Conservation (phyloP, 2,113 vertebrate species). For the Capreolus pygargus region DNA sequence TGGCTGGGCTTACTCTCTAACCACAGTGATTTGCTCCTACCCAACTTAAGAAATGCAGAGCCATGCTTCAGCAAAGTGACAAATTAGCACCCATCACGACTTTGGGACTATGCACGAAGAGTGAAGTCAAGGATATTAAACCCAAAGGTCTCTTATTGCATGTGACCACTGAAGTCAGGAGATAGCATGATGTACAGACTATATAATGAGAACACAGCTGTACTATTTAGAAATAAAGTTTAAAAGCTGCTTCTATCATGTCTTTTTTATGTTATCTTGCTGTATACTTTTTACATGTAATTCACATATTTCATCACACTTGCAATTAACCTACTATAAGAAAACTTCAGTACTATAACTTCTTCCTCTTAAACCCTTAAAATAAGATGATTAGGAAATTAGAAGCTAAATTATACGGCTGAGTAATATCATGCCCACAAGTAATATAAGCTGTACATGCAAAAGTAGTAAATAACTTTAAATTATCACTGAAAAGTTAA, state of each 20-base stretch:
- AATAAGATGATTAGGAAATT: conserved; percentile 38
- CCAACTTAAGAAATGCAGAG: not conserved
- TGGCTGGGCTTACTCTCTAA: not conserved
- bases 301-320: not conserved
- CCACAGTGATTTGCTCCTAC: not conserved
- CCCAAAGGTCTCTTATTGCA: not conserved
- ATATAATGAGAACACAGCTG: not conserved
- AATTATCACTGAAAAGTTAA: conserved; percentile 11
- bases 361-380: not conserved
- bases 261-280: not conserved
- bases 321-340: conserved; percentile 4
- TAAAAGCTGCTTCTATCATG: not conserved
- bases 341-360: not conserved
- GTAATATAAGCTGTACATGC: not conserved
- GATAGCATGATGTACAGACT: not conserved
- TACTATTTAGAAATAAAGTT: conserved; percentile 1
- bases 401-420: conserved; percentile 32
- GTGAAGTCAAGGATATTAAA: not conserved
- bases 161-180: not conserved
- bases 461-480: conserved; percentile 14
- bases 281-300: not conserved
- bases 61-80: not conserved
- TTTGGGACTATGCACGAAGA: not conserved
- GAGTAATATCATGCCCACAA: conserved; percentile 13
- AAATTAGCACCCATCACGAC: not conserved